phyloP scores from a whole-genome alignment of 1,140 invertebrate genomes.

The Halesus radiatus region DNA sequence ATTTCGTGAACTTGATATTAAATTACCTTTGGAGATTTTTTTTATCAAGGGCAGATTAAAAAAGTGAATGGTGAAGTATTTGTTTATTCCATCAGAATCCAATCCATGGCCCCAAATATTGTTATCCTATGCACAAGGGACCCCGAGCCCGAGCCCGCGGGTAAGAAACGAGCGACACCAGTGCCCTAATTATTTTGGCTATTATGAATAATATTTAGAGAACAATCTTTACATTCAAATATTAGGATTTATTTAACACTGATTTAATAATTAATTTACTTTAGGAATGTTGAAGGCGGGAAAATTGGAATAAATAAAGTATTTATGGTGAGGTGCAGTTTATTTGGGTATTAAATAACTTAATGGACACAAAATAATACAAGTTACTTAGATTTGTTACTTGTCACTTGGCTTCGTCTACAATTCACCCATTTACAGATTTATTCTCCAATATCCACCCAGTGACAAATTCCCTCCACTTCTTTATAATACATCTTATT shows the following conservation, averaged over 20 bases:
- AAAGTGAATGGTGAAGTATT: no score
- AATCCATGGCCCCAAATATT: no score
- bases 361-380: not conserved
- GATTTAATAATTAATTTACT: not conserved
- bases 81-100: no score
- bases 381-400: not conserved
- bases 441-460: not conserved
- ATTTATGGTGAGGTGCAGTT: not conserved
- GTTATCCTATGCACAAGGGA: no score
- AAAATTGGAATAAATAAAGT: not conserved
- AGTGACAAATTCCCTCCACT: not conserved
- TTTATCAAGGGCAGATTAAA: no score
- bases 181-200: not conserved
- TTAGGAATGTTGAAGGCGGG: not conserved
- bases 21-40: no score
- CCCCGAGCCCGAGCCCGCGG: no score
- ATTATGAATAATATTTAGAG: not conserved
- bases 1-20: no score
- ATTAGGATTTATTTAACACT: not conserved
- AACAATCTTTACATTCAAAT: not conserved
- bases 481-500: no score
- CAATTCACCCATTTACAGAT: not conserved
- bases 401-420: constrained; percentile 2
- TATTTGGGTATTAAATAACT: constrained; percentile 1
- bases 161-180: no score